Base-by-base conservation (phyloP, 2,888 invertebrate species). In the Nineta flava region DNA sequence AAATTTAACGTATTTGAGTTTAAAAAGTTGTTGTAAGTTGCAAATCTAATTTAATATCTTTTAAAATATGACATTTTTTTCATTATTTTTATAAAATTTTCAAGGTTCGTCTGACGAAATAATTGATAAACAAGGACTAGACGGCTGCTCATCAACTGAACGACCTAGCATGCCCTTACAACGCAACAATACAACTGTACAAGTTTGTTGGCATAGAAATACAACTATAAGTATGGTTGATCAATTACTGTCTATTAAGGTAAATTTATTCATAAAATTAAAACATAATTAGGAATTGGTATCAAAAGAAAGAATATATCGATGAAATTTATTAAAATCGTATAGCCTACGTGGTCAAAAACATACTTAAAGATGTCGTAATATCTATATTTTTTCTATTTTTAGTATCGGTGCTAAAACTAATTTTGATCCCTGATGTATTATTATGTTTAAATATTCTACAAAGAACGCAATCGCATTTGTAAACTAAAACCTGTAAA, bases 171-270 rank as follows among this genome's bases (percentile, higher is more conserved):
- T 73, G 19, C 75, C 72, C 52, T 68, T 76, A 19, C 82, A 83
- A 59, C 72, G 84, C 55, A 83, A 81, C 64, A 87, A 88, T 59
- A 83, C 84, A 34, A 81, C 93, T 46, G 83, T 93, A 56, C 93
- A 94, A 68, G 95, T 96, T 55, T 97, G 96, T 68, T 97, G 96
- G 96, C 96, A 97, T 69, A 79, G 96, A 62, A 91, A 84, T 66
- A 87, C 91, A 19, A 82, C 82, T 54, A 83, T 90, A 57, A 80
- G 85, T 57, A 77, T 83, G 66, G 74, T 75, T 55, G 88, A 90
- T 67, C 81, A 83, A 59, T 65, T 81, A 49, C 69, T 79, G 57
- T 82, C 84, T 46, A 78, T 83, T 54, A 81, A 83, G 70, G 82
- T 81, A 63, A 61, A 60, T 13, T 38, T 15, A 38, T 38, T 5